phyloP scores from a whole-genome alignment of 1,140 invertebrate genomes.

The Dendroctonus valens region DNA sequence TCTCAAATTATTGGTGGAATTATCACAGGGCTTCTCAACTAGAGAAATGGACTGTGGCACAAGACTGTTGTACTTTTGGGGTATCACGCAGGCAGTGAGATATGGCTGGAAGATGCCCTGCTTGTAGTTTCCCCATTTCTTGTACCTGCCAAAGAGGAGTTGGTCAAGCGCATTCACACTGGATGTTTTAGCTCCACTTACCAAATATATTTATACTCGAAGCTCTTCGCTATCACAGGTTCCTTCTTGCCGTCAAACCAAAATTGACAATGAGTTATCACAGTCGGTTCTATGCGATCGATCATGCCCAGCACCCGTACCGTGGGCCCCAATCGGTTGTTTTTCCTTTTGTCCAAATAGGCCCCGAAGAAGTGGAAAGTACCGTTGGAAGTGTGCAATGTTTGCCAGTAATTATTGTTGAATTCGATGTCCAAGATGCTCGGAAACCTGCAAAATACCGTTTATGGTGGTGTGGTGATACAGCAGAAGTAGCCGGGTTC shows the following conservation, averaged over 20 bases:
- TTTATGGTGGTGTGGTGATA: no score
- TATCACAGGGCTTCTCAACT: conserved; percentile 81
- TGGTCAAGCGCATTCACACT: background rate
- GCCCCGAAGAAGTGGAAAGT: conserved; percentile 88
- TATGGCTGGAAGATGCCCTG: conserved; percentile 90
- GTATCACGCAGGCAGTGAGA: conserved; percentile 82
- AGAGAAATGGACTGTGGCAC: conserved; percentile 80
- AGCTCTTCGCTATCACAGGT: conserved; percentile 71
- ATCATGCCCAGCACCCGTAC: conserved; percentile 89
- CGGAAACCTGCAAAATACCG: conserved; percentile 65
- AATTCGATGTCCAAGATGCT: conserved; percentile 85
- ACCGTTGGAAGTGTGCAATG: conserved; percentile 72
- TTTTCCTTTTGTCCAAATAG: conserved; percentile 78
- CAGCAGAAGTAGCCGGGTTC: no score
- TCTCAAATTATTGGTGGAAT: conserved; percentile 80
- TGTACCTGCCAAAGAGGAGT: conserved; percentile 54
- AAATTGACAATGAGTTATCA: conserved; percentile 82
- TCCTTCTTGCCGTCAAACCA: conserved; percentile 85
- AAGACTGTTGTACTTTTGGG: conserved; percentile 67
- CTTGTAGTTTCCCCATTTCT: conserved; percentile 92
- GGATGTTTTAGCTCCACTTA: conserved; percentile 13
- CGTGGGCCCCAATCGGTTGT: conserved; percentile 74
- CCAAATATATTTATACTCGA: conserved; percentile 94
- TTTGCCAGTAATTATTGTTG: conserved; percentile 91
- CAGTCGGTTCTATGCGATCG: conserved; percentile 79